These are phyloP conservation scores for Corvus hawaiiensis DNA, from an alignment of 2,113 vertebrate species.

Conservation along the genomic window DNA sequence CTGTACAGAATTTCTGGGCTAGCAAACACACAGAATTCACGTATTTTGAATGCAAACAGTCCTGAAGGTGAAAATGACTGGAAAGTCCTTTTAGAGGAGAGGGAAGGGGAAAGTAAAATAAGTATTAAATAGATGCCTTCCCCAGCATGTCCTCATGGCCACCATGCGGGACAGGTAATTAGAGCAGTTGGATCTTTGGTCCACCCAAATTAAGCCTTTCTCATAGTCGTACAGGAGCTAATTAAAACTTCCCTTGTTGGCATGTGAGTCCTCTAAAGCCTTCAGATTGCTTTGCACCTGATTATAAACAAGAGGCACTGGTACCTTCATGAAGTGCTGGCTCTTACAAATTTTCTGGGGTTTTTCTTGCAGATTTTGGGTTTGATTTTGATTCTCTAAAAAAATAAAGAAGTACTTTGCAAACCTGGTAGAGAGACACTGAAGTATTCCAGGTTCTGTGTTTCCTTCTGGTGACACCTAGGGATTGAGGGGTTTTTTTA, in stretches of 20 bases:
- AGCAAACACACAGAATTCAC: neutral
- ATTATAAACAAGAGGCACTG: neutral
- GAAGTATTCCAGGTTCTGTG: neutral
- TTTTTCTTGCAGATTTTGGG: neutral
- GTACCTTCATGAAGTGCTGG: neutral
- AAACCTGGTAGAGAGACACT: neutral
- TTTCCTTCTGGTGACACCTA: neutral
- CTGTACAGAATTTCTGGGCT: neutral
- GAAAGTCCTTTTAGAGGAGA: neutral
- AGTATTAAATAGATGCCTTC: neutral
- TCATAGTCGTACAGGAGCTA: neutral
- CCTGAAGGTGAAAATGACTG: neutral
- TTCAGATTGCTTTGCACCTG: neutral
- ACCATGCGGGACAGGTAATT: neutral
- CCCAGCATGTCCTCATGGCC: neutral
- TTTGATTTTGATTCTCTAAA: neutral
- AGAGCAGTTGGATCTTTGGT: neutral
- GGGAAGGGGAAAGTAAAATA: neutral
- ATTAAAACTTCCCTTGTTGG: neutral
- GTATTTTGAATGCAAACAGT: neutral
- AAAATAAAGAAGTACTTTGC: neutral
- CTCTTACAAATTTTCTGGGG: rapidly evolving
- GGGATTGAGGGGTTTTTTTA: neutral
- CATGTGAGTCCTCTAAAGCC: neutral
- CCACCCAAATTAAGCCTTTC: neutral